Evolutionary conservation across 2,797 vertebrate species (phyloP).

Genomic region (Sandelia bainsii): DNA sequence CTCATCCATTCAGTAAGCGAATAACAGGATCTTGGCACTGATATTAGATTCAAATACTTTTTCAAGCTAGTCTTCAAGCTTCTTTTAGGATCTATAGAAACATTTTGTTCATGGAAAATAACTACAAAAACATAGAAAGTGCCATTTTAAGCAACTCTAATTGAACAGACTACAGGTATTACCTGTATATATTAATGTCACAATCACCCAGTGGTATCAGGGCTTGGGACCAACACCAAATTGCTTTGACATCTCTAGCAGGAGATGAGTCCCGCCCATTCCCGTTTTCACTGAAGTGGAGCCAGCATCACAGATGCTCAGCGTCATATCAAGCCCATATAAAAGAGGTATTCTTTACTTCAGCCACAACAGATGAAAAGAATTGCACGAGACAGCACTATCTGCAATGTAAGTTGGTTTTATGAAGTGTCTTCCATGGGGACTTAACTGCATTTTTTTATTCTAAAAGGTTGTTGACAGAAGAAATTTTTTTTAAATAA

Average conservation of each 20-base stretch:
- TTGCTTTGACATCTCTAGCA: constrained; percentile 53
- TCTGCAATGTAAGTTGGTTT: constrained; percentile 46
- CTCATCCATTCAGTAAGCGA: constrained; percentile 2
- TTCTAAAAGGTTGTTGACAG: constrained; percentile 52
- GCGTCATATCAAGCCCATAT: constrained; percentile 68
- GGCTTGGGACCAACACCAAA: constrained; percentile 36
- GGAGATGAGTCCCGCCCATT: constrained; percentile 72
- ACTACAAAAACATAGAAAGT: constrained; percentile 27
- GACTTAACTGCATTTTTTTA: constrained; percentile 42
- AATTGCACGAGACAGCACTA: constrained; percentile 43
- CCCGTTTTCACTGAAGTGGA: constrained; percentile 60
- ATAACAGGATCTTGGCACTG: background rate
- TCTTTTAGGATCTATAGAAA: too few relatives aligned
- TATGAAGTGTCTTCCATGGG: constrained; percentile 36
- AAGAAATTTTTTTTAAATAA: constrained; percentile 28
- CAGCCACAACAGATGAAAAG: constrained; percentile 64
- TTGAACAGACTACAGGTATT: constrained; percentile 54
- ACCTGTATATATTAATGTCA: constrained; percentile 60
- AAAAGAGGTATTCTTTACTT: constrained; percentile 62
- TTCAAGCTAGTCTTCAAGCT: constrained; percentile 19
- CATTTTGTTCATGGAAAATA: constrained; percentile 23
- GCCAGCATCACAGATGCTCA: constrained; percentile 61
- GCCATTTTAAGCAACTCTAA: constrained; percentile 35
- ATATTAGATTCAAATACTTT: constrained; percentile 7
- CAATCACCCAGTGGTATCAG: constrained; percentile 50